phyloP scores from a whole-genome alignment of 2,113 vertebrate species.

The Pterocles gutturalis region DNA sequence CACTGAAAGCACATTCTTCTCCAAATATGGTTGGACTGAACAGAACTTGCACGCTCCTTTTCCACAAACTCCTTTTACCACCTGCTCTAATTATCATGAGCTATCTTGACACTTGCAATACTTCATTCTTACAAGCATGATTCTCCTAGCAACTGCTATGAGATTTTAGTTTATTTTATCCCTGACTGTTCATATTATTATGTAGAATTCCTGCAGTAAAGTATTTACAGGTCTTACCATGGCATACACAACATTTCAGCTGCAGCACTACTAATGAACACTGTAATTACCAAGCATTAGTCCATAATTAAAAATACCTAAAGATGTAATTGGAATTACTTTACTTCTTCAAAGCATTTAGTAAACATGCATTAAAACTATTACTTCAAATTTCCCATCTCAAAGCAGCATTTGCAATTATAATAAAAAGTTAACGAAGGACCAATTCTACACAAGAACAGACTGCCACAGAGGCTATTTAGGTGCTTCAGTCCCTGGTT shows the following conservation, averaged over 20 bases:
- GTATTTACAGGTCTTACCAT: background rate
- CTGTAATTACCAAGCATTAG: background rate
- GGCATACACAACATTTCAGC: background rate
- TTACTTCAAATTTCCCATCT: background rate
- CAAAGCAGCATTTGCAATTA: background rate
- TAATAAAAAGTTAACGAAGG: background rate
- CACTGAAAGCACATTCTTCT: background rate
- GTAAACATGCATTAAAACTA: background rate
- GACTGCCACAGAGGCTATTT: background rate
- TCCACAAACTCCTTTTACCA: slow-evolving; percentile 4
- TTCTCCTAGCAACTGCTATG: background rate
- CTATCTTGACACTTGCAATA: background rate
- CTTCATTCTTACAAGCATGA: background rate
- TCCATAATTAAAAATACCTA: background rate
- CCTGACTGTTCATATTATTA: background rate
- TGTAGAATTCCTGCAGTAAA: background rate
- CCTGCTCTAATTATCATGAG: background rate
- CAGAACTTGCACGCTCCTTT: background rate
- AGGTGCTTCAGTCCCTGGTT: background rate
- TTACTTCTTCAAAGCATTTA: background rate
- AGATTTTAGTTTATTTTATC: background rate
- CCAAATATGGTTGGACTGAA: slow-evolving; percentile 40
- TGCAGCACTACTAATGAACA: background rate
- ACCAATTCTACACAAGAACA: background rate
- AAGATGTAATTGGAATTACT: background rate